These are phyloP conservation scores for Distichodus sexfasciatus DNA, from an alignment of 2,797 vertebrate species.

Conservation along the genomic window DNA sequence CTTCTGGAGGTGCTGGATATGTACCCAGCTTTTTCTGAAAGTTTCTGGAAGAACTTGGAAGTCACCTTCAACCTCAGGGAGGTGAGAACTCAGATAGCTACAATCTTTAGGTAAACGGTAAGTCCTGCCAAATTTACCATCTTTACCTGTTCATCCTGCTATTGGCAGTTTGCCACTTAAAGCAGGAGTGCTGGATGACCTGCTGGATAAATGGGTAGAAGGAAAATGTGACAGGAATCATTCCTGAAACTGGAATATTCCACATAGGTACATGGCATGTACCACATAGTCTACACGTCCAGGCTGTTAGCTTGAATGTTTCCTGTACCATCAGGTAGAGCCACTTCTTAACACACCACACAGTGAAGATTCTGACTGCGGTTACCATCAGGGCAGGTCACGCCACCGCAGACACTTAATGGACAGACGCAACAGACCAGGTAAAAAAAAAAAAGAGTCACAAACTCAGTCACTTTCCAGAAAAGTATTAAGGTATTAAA, in stretches of 20 bases:
- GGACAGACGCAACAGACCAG: constrained; percentile 78
- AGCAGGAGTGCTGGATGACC: too few relatives aligned
- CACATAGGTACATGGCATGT: too few relatives aligned
- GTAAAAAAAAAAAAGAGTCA: constrained; percentile 64
- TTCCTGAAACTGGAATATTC: too few relatives aligned
- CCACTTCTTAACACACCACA: constrained; percentile 74
- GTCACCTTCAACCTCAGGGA: constrained; percentile 94
- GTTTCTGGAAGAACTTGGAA: constrained; percentile 94
- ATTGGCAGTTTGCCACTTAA: too few relatives aligned
- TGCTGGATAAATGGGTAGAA: too few relatives aligned
- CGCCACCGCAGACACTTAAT: constrained; percentile 70
- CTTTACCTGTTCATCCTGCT: too few relatives aligned
- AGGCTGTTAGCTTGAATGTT: neutral
- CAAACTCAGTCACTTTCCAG: neutral
- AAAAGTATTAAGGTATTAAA: neutral
- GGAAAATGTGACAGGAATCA: too few relatives aligned
- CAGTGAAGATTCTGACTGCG: constrained; percentile 77
- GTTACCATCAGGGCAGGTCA: constrained; percentile 61
- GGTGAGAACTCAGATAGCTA: constrained; percentile 71
- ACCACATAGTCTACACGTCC: too few relatives aligned
- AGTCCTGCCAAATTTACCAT: too few relatives aligned
- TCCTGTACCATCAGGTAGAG: constrained; percentile 73
- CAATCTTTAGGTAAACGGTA: too few relatives aligned
- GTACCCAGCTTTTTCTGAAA: constrained; percentile 89
- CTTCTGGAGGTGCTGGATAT: constrained; percentile 92